These are phyloP conservation scores for Gerris buenoi DNA, from an alignment of 1,140 invertebrate species.

Conservation along the genomic window DNA sequence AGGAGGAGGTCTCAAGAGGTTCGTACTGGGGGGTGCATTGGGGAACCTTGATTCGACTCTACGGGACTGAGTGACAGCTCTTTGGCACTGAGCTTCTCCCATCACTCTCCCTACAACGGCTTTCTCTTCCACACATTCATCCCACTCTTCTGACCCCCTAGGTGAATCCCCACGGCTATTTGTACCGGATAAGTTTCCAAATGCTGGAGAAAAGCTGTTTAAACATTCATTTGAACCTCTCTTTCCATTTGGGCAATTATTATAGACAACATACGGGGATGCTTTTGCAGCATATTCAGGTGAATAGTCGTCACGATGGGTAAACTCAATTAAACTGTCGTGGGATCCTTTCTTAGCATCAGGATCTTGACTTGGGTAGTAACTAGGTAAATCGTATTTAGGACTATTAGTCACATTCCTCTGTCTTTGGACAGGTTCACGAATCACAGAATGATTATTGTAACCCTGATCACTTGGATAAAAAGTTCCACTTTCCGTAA, in stretches of 20 bases:
- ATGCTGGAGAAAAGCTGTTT: neutral
- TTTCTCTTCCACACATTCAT: constrained; percentile 14
- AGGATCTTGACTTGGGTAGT: no score
- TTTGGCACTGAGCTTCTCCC: constrained; percentile 23
- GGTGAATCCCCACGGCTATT: neutral
- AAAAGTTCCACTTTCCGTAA: neutral
- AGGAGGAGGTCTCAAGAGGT: constrained; percentile 14
- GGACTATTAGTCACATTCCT: no score
- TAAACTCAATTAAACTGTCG: neutral
- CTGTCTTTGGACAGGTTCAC: no score
- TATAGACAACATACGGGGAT: neutral
- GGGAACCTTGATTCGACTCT: constrained; percentile 14
- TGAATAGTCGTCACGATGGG: neutral
- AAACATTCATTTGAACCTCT: neutral
- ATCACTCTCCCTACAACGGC: constrained; percentile 24
- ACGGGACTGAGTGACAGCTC: constrained; percentile 23
- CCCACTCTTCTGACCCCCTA: neutral
- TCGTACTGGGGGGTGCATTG: neutral
- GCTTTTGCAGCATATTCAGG: neutral
- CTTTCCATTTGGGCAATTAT: neutral
- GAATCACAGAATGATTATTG: no score
- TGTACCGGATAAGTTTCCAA: neutral
- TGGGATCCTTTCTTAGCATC: neutral
- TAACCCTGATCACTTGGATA: neutral
- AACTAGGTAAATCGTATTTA: no score